Evolutionary conservation across 2,797 vertebrate genomes (phyloP).

Genomic region (Brachymystax lenok): DNA sequence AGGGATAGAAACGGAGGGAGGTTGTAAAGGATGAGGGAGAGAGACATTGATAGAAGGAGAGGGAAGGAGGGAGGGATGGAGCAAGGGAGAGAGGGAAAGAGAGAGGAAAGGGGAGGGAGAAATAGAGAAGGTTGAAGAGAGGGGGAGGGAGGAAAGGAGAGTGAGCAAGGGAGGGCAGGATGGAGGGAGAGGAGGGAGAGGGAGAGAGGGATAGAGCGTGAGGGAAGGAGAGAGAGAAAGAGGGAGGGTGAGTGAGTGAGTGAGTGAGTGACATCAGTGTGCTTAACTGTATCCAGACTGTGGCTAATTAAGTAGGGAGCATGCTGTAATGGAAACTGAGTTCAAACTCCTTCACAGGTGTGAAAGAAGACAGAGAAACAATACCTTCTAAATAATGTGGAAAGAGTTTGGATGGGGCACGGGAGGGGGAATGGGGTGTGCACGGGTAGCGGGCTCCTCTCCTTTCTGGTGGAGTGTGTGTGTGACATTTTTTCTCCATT

Average conservation of each 20-base stretch:
- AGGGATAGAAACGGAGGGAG: not conserved
- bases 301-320: constrained; percentile 58
- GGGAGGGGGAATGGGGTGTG: constrained; percentile 5
- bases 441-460: constrained; percentile 24
- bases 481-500: constrained; percentile 45
- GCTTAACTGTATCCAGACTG: constrained; percentile 71
- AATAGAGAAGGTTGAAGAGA: not conserved
- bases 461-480: not conserved
- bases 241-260: not conserved
- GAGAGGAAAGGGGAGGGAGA: too few species aligned
- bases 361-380: constrained; percentile 51
- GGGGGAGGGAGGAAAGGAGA: constrained; percentile 17
- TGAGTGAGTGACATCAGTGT: constrained; percentile 60
- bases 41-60: too few species aligned
- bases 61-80: too few species aligned
- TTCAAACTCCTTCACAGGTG: constrained; percentile 52
- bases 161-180: constrained; percentile 6
- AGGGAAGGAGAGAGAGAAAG: not conserved
- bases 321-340: constrained; percentile 60
- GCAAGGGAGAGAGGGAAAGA: too few species aligned
- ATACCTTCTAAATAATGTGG: constrained; percentile 49
- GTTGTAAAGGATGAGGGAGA: too few species aligned
- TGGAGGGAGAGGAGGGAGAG: constrained; percentile 6
- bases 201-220: not conserved
- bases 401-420: constrained; percentile 26